Evolutionary conservation across 2,113 vertebrate species (phyloP), one percentile per base, ranked within the genome.

Genomic region (Ammodytes dubius): DNA sequence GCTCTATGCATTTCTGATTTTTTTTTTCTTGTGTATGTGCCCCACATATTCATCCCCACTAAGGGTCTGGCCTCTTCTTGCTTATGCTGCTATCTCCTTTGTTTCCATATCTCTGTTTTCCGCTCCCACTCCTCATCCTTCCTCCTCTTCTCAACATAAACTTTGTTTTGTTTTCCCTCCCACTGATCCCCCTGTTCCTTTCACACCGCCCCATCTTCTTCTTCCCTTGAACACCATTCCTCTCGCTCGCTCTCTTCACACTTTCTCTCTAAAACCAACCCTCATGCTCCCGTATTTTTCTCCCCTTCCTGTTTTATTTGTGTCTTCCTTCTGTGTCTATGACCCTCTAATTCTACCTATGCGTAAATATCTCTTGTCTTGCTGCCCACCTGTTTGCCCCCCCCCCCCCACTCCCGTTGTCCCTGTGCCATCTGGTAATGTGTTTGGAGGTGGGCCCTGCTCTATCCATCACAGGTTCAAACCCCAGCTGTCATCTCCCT

Each of bases 101-200:
- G 61, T 88, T 88, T 89, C 90, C 82, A 85, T 92, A 90, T 91
- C 92, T 90, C 86, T 58, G 75, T 85, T 93, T 94, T 92, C 83
- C 58, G 45, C 87, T 89, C 77, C 82, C 70, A 75, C 86, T 88
- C 77, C 82, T 83, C 79, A 82, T 70, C 59, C 84, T 89, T 92
- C 88, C 85, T 89, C 78, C 68, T 88, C 73, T 88, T 87, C 84
- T 91, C 81, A 90, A 88, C 86, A 88, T 81, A 82, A 89, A 83
- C 89, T 85, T 27, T 95, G 88, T 93, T 94, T 93, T 93, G 81
- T 73, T 92, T 92, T 92, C 81, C 89, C 90, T 92, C 92, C 89
- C 89, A 80, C 85, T 64, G 71, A 82, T 87, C 87, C 59, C 67
- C 27, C 82, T 61, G 69, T 81, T 86, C 84, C 84, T 88, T 90